Evolutionary conservation across 2,888 invertebrate genomes (phyloP).

Genomic region (Nomada flava): DNA sequence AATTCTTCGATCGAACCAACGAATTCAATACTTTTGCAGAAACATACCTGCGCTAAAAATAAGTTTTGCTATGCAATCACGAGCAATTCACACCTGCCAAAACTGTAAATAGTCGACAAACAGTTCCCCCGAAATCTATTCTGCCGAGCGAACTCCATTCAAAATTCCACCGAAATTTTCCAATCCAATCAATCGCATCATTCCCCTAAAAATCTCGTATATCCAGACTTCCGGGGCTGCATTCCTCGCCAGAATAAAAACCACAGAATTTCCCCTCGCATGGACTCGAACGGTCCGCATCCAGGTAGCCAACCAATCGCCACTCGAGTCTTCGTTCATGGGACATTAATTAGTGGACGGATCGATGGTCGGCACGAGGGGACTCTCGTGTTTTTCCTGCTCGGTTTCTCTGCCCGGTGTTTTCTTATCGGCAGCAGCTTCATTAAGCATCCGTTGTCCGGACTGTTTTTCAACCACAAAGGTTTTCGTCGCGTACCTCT

Average conservation of each 20-base stretch:
- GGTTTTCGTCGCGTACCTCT: not conserved
- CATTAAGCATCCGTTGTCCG: conserved; percentile 52
- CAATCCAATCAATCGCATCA: not conserved
- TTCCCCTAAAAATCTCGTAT: not conserved
- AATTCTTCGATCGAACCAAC: too few relatives aligned
- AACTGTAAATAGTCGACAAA: too few relatives aligned
- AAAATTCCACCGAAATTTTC: not conserved
- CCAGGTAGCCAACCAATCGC: conserved; percentile 20
- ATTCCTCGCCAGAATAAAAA: not conserved
- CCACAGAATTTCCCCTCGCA: not conserved
- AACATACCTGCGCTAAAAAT: too few relatives aligned
- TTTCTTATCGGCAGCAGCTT: conserved; percentile 40
- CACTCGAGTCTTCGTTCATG: conserved; percentile 24
- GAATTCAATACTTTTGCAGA: too few relatives aligned
- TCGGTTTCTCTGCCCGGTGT: not conserved
- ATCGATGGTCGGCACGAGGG: conserved; percentile 25
- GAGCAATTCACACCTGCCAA: too few relatives aligned
- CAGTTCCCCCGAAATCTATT: not conserved
- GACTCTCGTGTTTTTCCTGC: not conserved
- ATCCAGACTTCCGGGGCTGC: not conserved
- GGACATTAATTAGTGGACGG: conserved; percentile 47
- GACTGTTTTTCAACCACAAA: conserved; percentile 37
- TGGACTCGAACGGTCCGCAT: not conserved
- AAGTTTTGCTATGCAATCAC: too few relatives aligned
- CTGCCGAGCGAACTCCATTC: not conserved